These are phyloP conservation scores for Nothura maculosa DNA, from an alignment of 2,797 vertebrate genomes.

Conservation along the genomic window DNA sequence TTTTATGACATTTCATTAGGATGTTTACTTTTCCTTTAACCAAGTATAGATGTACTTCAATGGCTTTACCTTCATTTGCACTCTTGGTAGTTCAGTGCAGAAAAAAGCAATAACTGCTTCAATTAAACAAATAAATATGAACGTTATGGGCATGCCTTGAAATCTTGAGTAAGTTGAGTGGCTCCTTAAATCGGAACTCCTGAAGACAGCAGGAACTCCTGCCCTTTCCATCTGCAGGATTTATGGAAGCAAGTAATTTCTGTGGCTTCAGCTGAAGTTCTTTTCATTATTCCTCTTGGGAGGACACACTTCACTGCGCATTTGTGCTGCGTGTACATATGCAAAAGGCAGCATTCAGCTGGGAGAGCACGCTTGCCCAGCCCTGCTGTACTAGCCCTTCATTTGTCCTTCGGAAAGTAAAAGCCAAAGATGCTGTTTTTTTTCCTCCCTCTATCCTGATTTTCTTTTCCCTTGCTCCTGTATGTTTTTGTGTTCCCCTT, in stretches of 20 bases:
- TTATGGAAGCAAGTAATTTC: slow-evolving; percentile 10
- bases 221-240: neutral
- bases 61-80: neutral
- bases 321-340: neutral
- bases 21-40: neutral
- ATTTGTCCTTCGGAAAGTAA: neutral
- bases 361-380: neutral
- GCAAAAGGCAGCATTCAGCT: neutral
- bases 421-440: neutral
- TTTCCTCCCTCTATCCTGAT: neutral
- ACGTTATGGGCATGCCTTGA: neutral
- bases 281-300: neutral
- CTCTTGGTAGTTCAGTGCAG: neutral
- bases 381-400: neutral
- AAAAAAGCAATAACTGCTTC: neutral
- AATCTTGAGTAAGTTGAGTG: neutral
- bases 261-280: slow-evolving; percentile 53
- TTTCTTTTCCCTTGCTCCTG: neutral
- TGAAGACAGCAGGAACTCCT: neutral
- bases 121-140: neutral
- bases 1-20: neutral
- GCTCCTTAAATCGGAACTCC: neutral
- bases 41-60: neutral
- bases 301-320: neutral
- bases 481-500: slow-evolving; percentile 8